Percentiles rank a stretch among this genome's conserved stretches.
These are phyloP conservation scores for Tuta absoluta DNA, from an alignment of 2,888 invertebrate genomes.

Conservation along the genomic window DNA sequence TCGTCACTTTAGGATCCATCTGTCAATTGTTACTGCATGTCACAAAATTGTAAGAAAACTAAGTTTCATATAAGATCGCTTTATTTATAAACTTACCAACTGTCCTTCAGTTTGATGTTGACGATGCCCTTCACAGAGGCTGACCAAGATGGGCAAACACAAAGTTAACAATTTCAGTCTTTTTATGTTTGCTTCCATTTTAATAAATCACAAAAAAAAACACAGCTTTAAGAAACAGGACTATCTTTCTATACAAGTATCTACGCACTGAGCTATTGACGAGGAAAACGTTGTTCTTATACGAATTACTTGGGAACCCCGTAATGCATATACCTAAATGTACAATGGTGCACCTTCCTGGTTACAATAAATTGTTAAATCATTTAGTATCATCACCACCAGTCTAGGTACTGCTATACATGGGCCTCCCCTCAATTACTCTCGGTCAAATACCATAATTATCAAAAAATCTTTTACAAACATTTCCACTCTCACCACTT, in stretches of 20 bases:
- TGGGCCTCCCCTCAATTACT: no score
- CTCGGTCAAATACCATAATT: no score
- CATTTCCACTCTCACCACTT: no score
- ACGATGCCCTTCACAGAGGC: neutral
- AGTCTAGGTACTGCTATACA: no score
- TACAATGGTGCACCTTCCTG: no score
- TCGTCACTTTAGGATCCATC: constrained; percentile 29
- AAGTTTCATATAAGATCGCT: neutral
- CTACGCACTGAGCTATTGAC: neutral
- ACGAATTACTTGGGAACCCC: neutral
- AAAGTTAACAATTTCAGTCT: neutral
- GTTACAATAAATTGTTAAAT: no score
- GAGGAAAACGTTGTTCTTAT: constrained; percentile 10
- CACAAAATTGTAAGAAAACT: neutral
- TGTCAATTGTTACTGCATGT: neutral
- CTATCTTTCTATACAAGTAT: neutral
- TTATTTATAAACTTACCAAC: neutral
- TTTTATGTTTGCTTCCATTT: neutral
- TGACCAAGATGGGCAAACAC: neutral
- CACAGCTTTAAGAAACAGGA: neutral
- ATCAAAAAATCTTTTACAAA: no score
- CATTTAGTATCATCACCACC: no score
- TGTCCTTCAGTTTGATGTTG: neutral
- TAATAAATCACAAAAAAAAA: neutral
- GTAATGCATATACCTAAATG: no score